A percentile compares a stretch with the other conserved stretches of the same genome.
phyloP scores from a whole-genome alignment of 2,888 invertebrate species.

The Papilio gigon region DNA sequence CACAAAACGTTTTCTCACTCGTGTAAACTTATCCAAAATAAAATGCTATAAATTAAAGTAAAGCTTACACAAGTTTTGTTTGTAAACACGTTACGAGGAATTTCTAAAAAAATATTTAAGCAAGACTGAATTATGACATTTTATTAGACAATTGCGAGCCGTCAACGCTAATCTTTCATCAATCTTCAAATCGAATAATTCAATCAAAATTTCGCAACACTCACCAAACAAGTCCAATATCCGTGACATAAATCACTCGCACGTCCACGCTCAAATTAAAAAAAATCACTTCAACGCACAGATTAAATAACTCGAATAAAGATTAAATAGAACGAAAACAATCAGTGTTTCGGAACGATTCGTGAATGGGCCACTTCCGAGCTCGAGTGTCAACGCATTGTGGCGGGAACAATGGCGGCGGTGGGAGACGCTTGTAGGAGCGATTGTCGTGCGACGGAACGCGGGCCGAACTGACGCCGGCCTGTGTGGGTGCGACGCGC shows the following conservation, averaged over 20 bases:
- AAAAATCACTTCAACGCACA: slow-evolving; percentile 47
- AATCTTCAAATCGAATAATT: slow-evolving; percentile 43
- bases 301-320: slow-evolving; percentile 45
- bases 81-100: background rate
- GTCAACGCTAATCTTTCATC: slow-evolving; percentile 35
- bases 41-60: background rate
- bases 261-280: slow-evolving; percentile 47
- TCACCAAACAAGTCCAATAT: slow-evolving; percentile 48
- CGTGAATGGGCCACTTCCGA: slow-evolving; percentile 54
- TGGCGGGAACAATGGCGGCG: slow-evolving; percentile 60
- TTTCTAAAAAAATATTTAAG: background rate
- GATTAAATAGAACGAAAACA: slow-evolving; percentile 43
- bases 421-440: slow-evolving; percentile 48
- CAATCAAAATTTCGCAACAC: slow-evolving; percentile 46
- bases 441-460: slow-evolving; percentile 52
- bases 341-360: slow-evolving; percentile 48
- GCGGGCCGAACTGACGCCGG: slow-evolving; percentile 51
- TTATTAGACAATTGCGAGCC: slow-evolving; percentile 16
- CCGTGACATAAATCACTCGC: slow-evolving; percentile 52
- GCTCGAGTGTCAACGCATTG: slow-evolving; percentile 57
- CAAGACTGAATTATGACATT: background rate
- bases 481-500: slow-evolving; percentile 48
- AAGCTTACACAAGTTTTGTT: background rate
- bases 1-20: background rate
- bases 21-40: background rate